A percentile compares a stretch with the other conserved stretches of the same genome.
phyloP scores from a whole-genome alignment of 2,113 vertebrate species.

The Pollachius pollachius region DNA sequence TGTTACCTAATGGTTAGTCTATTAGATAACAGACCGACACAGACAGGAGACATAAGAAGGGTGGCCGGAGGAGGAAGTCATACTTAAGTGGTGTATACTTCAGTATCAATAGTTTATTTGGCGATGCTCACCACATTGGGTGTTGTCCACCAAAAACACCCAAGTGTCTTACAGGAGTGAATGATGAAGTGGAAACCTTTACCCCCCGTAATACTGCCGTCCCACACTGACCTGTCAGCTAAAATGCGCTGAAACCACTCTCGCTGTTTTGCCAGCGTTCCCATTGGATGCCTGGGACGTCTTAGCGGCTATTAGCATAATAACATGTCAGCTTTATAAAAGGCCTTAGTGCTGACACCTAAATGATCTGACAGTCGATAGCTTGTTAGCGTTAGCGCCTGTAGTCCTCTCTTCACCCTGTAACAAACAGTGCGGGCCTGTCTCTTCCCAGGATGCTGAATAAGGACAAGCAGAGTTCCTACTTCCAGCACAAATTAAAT shows the following conservation, averaged over 20 bases:
- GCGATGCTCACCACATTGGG: no score
- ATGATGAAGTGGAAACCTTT: no score
- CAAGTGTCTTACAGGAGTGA: no score
- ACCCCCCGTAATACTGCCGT: no score
- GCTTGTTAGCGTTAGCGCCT: slow-evolving; percentile 7
- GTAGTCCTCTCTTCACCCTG: slow-evolving; percentile 1
- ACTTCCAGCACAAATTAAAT: slow-evolving; percentile 36
- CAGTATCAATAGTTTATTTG: no score
- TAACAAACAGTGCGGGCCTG: slow-evolving; percentile 6
- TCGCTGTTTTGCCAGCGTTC: neutral
- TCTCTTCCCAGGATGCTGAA: slow-evolving; percentile 35
- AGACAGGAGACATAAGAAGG: no score
- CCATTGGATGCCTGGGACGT: neutral
- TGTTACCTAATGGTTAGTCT: no score
- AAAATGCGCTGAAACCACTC: neutral
- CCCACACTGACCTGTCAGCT: neutral
- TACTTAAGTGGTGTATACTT: no score
- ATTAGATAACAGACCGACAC: no score
- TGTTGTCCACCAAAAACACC: no score
- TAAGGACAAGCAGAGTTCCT: slow-evolving; percentile 5
- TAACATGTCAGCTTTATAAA: neutral
- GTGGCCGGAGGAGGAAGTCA: no score
- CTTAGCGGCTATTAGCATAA: slow-evolving; percentile 1
- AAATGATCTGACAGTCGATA: slow-evolving; percentile 12
- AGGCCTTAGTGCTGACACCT: neutral